phyloP scores from a whole-genome alignment of 2,797 vertebrate species.

The Aselliscus stoliczkanus region DNA sequence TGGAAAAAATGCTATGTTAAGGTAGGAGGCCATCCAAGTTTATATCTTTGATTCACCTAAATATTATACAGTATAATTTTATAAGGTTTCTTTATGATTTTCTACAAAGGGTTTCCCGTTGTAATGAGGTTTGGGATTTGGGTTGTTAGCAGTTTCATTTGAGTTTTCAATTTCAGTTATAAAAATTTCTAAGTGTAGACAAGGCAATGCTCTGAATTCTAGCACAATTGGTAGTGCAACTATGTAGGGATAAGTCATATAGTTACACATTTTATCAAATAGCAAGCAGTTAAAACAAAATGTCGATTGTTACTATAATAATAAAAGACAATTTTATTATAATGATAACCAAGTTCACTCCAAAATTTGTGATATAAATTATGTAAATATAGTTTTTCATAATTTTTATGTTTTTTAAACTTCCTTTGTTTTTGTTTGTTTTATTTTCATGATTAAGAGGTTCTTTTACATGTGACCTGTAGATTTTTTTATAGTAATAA shows the following conservation, averaged over 20 bases:
- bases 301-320: background rate
- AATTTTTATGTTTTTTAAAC: background rate
- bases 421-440: background rate
- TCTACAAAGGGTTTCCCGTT: background rate
- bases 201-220: background rate
- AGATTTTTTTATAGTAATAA: background rate
- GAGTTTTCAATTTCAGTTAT: background rate
- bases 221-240: background rate
- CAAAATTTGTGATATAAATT: background rate
- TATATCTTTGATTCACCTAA: background rate
- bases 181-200: background rate
- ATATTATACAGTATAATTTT: background rate
- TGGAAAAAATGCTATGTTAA: conserved; percentile 87
- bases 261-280: conserved; percentile 36
- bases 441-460: background rate
- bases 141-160: background rate
- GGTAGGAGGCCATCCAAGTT: conserved; percentile 82
- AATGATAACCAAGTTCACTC: background rate
- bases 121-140: background rate
- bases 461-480: background rate
- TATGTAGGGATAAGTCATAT: background rate
- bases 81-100: background rate
- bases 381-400: background rate
- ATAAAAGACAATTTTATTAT: conserved; percentile 13
- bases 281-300: background rate